Percentiles rank a stretch among this genome's conserved stretches.
These are phyloP conservation scores for Acrobeloides nanus DNA, from an alignment of 2,888 invertebrate genomes.

Conservation along the genomic window DNA sequence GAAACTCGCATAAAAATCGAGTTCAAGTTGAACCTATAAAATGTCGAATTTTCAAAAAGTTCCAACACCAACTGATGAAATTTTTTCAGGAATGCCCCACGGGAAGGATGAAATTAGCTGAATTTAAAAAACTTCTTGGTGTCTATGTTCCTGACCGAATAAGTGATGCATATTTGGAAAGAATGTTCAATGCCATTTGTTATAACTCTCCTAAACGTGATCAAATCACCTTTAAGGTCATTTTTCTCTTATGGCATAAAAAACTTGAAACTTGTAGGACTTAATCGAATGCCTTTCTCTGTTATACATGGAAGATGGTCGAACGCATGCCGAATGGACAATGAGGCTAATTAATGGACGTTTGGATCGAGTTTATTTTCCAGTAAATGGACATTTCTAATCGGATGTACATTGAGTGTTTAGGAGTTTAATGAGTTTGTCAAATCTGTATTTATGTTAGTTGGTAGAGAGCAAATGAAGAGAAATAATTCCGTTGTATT, in stretches of 20 bases:
- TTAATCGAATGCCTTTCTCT: conserved; percentile 18
- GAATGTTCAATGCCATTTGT: conserved; percentile 26
- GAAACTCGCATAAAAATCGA: too few species aligned
- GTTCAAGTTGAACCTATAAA: too few species aligned
- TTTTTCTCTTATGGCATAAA: background rate
- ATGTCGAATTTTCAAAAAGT: too few species aligned
- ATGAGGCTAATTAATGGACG: conserved; percentile 39
- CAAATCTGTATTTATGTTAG: conserved; percentile 35
- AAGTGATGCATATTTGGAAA: conserved; percentile 26
- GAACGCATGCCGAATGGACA: conserved; percentile 41
- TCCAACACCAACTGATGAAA: too few species aligned
- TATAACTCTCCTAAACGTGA: conserved; percentile 14
- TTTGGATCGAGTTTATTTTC: conserved; percentile 27
- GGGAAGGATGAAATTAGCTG: conserved; percentile 39
- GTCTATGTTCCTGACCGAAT: conserved; percentile 25
- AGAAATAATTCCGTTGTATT: too few species aligned
- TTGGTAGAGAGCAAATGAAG: conserved; percentile 14
- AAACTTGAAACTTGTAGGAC: conserved; percentile 18
- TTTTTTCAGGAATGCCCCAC: conserved; percentile 44
- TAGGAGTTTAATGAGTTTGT: conserved; percentile 45
- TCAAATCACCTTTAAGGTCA: conserved; percentile 26
- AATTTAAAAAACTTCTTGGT: conserved; percentile 29
- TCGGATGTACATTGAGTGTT: background rate
- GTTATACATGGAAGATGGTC: conserved; percentile 17
- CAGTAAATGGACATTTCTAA: conserved; percentile 12